A percentile compares a stretch with the other conserved stretches of the same genome.
These are phyloP conservation scores for Arrhamphus sclerolepis DNA, from an alignment of 2,797 vertebrate species.

Conservation along the genomic window DNA sequence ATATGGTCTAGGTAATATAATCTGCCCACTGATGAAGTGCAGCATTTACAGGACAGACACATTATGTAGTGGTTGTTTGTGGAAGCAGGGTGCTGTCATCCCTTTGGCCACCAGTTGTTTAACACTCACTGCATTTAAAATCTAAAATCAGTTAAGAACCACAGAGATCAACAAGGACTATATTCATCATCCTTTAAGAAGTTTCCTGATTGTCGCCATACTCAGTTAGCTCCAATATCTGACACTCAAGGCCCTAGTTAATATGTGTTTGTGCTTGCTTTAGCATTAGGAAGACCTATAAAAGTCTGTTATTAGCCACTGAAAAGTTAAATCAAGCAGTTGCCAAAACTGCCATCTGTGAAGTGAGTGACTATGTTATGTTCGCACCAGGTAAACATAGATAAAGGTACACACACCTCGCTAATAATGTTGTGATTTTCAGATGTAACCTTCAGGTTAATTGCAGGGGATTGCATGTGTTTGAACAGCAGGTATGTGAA, in stretches of 20 bases:
- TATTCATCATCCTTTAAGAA: too few species aligned
- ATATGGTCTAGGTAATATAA: too few species aligned
- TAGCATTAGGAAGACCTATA: constrained; percentile 55
- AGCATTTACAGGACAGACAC: constrained; percentile 24
- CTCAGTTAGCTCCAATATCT: background rate
- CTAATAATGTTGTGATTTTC: constrained; percentile 37
- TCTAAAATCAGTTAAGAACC: too few species aligned
- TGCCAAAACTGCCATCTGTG: constrained; percentile 54
- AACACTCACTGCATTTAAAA: too few species aligned
- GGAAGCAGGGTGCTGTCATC: too few species aligned
- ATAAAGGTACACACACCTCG: constrained; percentile 37
- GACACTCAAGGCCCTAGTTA: background rate
- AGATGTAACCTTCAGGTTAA: constrained; percentile 39
- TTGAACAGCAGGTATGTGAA: constrained; percentile 31
- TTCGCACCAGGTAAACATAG: constrained; percentile 44
- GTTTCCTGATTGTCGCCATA: too few species aligned
- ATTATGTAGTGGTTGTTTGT: constrained; percentile 20
- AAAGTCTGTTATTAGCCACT: constrained; percentile 71
- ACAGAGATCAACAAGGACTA: too few species aligned
- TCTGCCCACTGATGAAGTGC: constrained; percentile 51
- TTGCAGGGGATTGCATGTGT: constrained; percentile 37
- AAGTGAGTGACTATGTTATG: constrained; percentile 58
- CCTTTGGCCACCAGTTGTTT: too few species aligned
- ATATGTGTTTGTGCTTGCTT: constrained; percentile 57
- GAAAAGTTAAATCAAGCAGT: constrained; percentile 55